These are phyloP conservation scores for Elegia similella DNA, from an alignment of 2,888 invertebrate species.

Conservation along the genomic window DNA sequence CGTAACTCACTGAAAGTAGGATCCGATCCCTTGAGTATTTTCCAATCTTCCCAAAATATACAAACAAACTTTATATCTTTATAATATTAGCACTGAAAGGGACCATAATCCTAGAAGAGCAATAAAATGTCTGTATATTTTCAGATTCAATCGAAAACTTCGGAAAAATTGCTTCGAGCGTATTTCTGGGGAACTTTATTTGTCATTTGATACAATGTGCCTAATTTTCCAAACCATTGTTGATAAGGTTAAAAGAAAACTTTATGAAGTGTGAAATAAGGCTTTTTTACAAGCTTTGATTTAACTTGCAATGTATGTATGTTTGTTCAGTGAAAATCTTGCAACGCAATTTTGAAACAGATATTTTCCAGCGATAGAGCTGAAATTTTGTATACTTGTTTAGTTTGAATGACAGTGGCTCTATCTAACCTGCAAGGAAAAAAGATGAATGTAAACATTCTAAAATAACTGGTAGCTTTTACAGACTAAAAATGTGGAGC, in stretches of 20 bases:
- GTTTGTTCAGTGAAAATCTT: too few species aligned
- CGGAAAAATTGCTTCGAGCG: conserved; percentile 2
- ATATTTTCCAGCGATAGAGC: too few species aligned
- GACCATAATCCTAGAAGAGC: conserved; percentile 10
- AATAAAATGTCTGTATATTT: conserved; percentile 14
- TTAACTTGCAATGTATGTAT: background rate
- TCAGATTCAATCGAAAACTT: conserved; percentile 10
- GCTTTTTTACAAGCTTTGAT: background rate
- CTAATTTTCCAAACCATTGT: background rate
- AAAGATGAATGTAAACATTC: too few species aligned
- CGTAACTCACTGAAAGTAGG: conserved; percentile 1
- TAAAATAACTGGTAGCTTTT: too few species aligned
- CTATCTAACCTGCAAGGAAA: too few species aligned
- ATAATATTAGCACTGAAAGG: conserved; percentile 11
- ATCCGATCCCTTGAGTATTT: conserved; percentile 9
- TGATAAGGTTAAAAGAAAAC: background rate
- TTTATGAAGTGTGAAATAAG: background rate
- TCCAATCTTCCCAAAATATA: conserved; percentile 6
- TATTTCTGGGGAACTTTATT: background rate
- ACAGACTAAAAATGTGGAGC: too few species aligned
- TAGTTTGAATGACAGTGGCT: too few species aligned
- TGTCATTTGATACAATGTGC: background rate
- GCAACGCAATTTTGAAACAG: too few species aligned
- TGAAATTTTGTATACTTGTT: too few species aligned
- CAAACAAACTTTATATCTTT: conserved; percentile 15